Percentiles rank a stretch among this genome's conserved stretches.
Evolutionary conservation across 1,140 invertebrate genomes (phyloP).

Genomic region (Drosophila ananassae): DNA sequence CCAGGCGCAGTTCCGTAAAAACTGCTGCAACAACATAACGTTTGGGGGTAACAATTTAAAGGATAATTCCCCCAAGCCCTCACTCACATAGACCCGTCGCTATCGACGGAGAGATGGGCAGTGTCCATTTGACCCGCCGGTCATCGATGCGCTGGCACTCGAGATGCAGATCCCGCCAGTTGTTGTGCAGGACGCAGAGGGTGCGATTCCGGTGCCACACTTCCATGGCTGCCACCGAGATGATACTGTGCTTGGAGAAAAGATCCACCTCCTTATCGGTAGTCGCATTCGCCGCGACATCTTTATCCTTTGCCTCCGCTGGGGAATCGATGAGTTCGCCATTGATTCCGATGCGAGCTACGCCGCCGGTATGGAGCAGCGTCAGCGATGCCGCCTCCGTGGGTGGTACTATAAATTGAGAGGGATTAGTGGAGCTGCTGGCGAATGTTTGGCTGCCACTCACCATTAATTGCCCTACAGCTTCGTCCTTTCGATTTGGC

Average conservation of each 20-base stretch:
- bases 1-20: constrained; percentile 90
- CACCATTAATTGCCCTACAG: constrained; percentile 90
- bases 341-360: constrained; percentile 59
- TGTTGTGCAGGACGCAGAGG: constrained; percentile 89
- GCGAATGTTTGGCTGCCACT: constrained; percentile 43
- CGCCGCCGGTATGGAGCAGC: constrained; percentile 55
- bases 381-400: constrained; percentile 63
- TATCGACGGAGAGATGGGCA: constrained; percentile 85
- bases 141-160: constrained; percentile 87
- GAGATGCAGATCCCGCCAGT: constrained; percentile 79
- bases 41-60: neutral
- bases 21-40: constrained; percentile 82
- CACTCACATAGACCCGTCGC: constrained; percentile 74
- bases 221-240: constrained; percentile 54
- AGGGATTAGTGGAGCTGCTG: constrained; percentile 10
- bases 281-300: constrained; percentile 4
- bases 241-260: no score
- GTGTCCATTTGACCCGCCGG: constrained; percentile 85
- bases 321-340: constrained; percentile 24
- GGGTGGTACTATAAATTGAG: constrained; percentile 58
- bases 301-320: constrained; percentile 14
- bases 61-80: neutral
- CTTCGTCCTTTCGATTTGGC: constrained; percentile 84
- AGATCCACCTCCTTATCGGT: constrained; percentile 13
- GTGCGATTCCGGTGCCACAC: constrained; percentile 86